Evolutionary conservation across 1,140 invertebrate genomes (phyloP).

Genomic region (Grapholita molesta): DNA sequence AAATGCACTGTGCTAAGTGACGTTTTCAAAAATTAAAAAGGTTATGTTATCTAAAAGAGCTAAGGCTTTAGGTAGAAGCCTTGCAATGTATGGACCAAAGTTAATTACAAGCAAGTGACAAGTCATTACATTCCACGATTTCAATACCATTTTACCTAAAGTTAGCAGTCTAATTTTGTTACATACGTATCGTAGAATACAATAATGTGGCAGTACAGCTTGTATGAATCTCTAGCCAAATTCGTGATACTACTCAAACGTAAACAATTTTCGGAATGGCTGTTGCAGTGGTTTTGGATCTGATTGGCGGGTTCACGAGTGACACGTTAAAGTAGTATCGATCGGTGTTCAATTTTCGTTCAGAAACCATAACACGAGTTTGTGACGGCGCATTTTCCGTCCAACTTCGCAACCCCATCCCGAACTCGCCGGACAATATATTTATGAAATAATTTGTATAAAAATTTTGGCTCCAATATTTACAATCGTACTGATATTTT

Average conservation of each 20-base stretch:
- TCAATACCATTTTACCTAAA: background rate
- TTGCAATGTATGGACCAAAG: background rate
- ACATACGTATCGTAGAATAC: background rate
- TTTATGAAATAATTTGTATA: conserved; percentile 72
- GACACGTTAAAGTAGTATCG: background rate
- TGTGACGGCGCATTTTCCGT: conserved; percentile 24
- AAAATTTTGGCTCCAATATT: conserved; percentile 76
- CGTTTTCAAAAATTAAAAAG: too few relatives aligned
- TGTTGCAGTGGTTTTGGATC: background rate
- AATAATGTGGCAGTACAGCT: background rate
- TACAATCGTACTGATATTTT: conserved; percentile 62
- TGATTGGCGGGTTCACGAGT: background rate
- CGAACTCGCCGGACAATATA: conserved; percentile 63
- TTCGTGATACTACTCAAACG: conserved; percentile 1
- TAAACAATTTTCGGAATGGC: background rate
- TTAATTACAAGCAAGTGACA: background rate
- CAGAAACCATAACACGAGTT: conserved; percentile 17
- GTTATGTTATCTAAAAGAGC: too few relatives aligned
- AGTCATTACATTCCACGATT: background rate
- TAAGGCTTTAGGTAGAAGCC: background rate
- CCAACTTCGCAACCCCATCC: conserved; percentile 36
- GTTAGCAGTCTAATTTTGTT: background rate
- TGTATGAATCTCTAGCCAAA: background rate
- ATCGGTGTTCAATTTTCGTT: background rate
- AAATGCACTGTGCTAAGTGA: background rate